Base-by-base conservation (phyloP, 2,797 vertebrate species). In the Myotis planiceps region DNA sequence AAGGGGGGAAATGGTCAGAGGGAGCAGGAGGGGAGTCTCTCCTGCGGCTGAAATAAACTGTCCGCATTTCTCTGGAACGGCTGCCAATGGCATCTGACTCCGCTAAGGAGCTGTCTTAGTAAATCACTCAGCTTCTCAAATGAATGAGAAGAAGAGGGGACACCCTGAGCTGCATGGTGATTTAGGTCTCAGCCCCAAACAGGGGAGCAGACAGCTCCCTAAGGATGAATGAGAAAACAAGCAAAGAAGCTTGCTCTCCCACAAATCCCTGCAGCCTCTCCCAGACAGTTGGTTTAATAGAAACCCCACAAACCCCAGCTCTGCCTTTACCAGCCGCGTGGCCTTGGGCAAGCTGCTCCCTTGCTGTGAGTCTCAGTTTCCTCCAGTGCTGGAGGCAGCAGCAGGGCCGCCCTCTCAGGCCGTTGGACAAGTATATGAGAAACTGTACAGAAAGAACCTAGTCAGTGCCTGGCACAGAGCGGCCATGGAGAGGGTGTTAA, bases 81-180 rank as follows among this genome's bases (percentile, higher is more conserved):
- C 79, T 93, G 23, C 32, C 81, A 65, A 92, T 60, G 65, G 55
- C 72, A 68, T 60, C 81, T 42, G 66, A 80, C 65, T 83, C 39
- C 47, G 49, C 76, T 72, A 69, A 88, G 63, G 55, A 84, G 71
- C 23, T 80, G n/a, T 80, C 91, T 81, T 93, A 90, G 60, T 49
- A 91, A 87, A 90, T 96, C 18, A 88, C 80, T 90, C 60, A n/a
- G 92, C 65, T 92, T 97, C 93, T 87, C 69, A 74, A 75, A 37
- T 5, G 65, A 94, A 78, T n/a, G n/a, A 85, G 53, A 91, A 83
- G 65, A 82, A 69, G 27, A 1, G 47, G 66, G 58, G 16, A 32
- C 58, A 8, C 6, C 21, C 58, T 39, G 55, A 94, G 47, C 74
- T 86, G 42, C 23, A 15, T 45, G 23, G 72, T 75, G 65, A 65